Evolutionary conservation across 2,113 vertebrate genomes (phyloP).

Genomic region (Poeciliopsis retropinna): DNA sequence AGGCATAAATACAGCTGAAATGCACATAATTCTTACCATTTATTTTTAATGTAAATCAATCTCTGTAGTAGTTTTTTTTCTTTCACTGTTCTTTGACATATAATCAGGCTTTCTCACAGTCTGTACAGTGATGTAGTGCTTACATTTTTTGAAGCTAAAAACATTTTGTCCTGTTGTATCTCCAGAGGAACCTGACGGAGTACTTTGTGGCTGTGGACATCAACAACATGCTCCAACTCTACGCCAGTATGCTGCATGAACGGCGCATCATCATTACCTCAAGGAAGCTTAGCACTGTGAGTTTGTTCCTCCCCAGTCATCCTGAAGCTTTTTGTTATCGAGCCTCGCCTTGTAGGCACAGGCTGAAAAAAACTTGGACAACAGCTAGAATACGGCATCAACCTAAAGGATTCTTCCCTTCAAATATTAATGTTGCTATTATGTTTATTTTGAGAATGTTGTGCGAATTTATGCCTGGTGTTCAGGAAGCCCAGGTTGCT

Average conservation of each 20-base stretch:
- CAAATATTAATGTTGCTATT: background rate
- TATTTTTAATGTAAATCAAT: slow-evolving; percentile 20
- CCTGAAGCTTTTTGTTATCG: slow-evolving; percentile 16
- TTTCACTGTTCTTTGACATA: slow-evolving; percentile 12
- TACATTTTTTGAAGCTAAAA: slow-evolving; percentile 37
- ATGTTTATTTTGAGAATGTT: background rate
- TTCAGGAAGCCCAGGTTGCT: background rate
- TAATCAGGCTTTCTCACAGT: slow-evolving; percentile 28
- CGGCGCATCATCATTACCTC: slow-evolving; percentile 95
- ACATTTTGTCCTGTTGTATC: slow-evolving; percentile 62
- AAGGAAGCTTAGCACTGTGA: slow-evolving; percentile 98
- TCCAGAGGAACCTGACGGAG: slow-evolving; percentile 97
- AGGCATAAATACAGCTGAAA: slow-evolving; percentile 1
- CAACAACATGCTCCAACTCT: slow-evolving; percentile 97
- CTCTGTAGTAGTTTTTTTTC: background rate
- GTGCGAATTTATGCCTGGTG: background rate
- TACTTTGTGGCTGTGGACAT: slow-evolving; percentile 99
- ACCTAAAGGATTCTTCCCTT: background rate
- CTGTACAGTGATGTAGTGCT: slow-evolving; percentile 16
- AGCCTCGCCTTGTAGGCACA: slow-evolving; percentile 20
- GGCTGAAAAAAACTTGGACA: slow-evolving; percentile 4
- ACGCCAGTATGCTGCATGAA: slow-evolving; percentile 96
- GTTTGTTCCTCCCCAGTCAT: slow-evolving; percentile 69
- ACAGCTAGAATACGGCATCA: background rate
- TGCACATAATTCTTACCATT: background rate